Evolutionary conservation across 1,140 invertebrate species (phyloP).

Genomic region (Lepidostoma basale): DNA sequence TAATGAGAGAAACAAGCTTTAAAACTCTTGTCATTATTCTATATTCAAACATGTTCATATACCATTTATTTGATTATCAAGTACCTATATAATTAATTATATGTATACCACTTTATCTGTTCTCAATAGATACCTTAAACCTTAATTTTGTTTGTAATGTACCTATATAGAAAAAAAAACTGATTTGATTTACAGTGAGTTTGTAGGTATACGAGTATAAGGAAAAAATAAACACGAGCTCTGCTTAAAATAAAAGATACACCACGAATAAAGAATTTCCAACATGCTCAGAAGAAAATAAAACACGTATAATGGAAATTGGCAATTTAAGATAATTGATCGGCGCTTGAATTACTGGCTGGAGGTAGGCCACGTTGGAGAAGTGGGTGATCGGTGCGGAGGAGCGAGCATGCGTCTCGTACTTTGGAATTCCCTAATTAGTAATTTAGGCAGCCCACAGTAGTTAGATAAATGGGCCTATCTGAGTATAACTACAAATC

Average conservation of each 20-base stretch:
- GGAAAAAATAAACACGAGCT: too few species aligned
- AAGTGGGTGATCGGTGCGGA: not conserved
- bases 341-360: not conserved
- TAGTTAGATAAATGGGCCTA: slow-evolving; percentile 35
- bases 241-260: not conserved
- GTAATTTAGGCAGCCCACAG: slow-evolving; percentile 37
- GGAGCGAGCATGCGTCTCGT: not conserved
- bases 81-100: too few species aligned
- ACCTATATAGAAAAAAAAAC: too few species aligned
- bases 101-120: too few species aligned
- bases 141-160: too few species aligned
- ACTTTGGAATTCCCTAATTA: slow-evolving; percentile 41
- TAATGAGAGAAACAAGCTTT: too few species aligned
- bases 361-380: not conserved
- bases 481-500: slow-evolving; percentile 38
- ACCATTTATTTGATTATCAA: too few species aligned
- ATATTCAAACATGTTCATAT: too few species aligned
- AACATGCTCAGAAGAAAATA: not conserved
- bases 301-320: not conserved
- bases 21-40: too few species aligned
- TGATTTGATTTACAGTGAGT: too few species aligned
- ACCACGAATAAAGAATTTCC: not conserved
- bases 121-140: too few species aligned
- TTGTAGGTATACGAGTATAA: too few species aligned
- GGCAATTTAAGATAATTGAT: not conserved